Percentiles rank a stretch among this genome's conserved stretches.
These are phyloP conservation scores for Ceriagrion tenellum DNA, from an alignment of 2,888 invertebrate species.

Conservation along the genomic window DNA sequence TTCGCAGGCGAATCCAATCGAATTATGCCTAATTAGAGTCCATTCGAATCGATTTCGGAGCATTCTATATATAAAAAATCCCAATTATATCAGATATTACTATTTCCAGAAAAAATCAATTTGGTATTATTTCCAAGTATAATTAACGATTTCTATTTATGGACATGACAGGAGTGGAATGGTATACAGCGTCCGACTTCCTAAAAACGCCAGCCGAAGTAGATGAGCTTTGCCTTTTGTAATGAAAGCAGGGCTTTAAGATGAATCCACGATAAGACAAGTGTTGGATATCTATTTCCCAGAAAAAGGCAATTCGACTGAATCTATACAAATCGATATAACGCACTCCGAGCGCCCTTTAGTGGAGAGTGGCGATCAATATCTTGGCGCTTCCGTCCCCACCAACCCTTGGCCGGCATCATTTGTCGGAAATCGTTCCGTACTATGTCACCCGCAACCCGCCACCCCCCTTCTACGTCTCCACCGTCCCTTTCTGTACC, in stretches of 20 bases:
- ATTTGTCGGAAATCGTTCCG: slow-evolving; percentile 26
- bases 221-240: too few relatives aligned
- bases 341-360: not conserved
- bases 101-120: too few relatives aligned
- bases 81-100: too few relatives aligned
- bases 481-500: not conserved
- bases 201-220: too few relatives aligned
- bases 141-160: too few relatives aligned
- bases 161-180: too few relatives aligned
- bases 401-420: not conserved
- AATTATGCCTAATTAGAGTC: too few relatives aligned
- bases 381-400: not conserved
- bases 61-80: too few relatives aligned
- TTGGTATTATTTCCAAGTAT: too few relatives aligned
- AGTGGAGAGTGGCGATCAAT: not conserved
- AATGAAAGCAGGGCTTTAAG: not conserved
- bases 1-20: too few relatives aligned
- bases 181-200: too few relatives aligned
- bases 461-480: not conserved
- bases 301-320: not conserved
- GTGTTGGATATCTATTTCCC: not conserved
- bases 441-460: not conserved
- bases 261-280: not conserved
- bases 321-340: slow-evolving; percentile 5
- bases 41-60: too few relatives aligned